Conservation (phyloP, 2,797 vertebrate species). For the Mus spretus region DNA sequence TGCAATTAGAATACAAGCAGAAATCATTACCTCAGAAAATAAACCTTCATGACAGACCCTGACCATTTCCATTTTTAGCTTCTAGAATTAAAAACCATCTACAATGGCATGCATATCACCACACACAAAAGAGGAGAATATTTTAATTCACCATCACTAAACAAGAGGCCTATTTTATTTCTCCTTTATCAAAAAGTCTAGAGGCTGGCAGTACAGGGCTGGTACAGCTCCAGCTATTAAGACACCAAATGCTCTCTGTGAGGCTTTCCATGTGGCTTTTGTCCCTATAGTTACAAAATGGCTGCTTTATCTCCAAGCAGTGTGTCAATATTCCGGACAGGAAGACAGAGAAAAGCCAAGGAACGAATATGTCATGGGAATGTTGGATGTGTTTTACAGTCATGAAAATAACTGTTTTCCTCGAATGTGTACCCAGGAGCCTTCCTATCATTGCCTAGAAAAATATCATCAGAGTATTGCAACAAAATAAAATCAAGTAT, state of each 20-base stretch:
- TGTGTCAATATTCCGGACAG: background rate
- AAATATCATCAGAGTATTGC: background rate
- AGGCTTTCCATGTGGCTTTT: constrained; percentile 9
- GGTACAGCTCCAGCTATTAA: background rate
- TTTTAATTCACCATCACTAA: background rate
- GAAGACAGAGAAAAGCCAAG: background rate
- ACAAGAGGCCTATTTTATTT: background rate
- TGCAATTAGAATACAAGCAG: constrained; percentile 59
- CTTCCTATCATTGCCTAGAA: background rate
- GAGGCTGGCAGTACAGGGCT: background rate
- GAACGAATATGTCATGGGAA: background rate
- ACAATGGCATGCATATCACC: background rate
- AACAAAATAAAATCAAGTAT: constrained; percentile 24
- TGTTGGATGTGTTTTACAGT: background rate
- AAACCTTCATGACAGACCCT: background rate
- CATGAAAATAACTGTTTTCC: background rate
- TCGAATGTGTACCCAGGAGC: background rate
- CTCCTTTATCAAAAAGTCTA: background rate
- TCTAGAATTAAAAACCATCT: background rate
- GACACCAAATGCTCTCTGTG: background rate
- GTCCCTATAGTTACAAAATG: constrained; percentile 41
- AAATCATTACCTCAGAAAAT: constrained; percentile 49
- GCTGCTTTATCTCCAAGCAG: constrained; percentile 32
- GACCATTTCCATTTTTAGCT: constrained; percentile 3
- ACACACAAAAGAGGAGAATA: constrained; percentile 12